Evolutionary conservation across 2,113 vertebrate species (phyloP).

Genomic region (Pseudois nayaur): DNA sequence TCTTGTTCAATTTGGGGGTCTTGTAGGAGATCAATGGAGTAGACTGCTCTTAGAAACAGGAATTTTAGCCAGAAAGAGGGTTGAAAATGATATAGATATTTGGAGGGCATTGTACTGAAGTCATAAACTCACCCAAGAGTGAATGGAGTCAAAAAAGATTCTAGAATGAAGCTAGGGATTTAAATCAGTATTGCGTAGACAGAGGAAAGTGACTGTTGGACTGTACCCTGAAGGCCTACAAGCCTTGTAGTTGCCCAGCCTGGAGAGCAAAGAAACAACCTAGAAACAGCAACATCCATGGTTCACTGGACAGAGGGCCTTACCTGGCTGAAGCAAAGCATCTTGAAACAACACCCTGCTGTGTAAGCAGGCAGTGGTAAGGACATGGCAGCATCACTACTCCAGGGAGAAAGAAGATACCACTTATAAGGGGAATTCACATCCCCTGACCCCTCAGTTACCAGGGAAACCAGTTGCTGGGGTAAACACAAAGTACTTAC

Average conservation of each 20-base stretch:
- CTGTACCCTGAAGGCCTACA: not conserved
- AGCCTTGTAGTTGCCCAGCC: not conserved
- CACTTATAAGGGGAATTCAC: not conserved
- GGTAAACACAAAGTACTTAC: not conserved
- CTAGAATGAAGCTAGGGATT: not conserved
- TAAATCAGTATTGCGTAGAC: not conserved
- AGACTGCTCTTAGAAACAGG: not conserved
- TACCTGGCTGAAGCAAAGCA: not conserved
- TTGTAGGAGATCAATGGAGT: not conserved
- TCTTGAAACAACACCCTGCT: not conserved
- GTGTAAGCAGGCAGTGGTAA: not conserved
- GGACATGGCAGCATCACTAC: not conserved
- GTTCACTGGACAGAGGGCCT: not conserved
- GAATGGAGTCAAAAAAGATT: not conserved
- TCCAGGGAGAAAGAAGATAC: not conserved
- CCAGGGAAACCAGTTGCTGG: not conserved
- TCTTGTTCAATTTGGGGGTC: not conserved
- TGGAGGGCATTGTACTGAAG: not conserved
- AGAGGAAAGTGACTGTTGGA: not conserved
- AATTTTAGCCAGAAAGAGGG: not conserved
- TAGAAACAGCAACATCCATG: not conserved
- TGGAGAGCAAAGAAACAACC: not conserved
- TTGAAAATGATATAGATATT: not conserved
- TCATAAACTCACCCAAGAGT: not conserved
- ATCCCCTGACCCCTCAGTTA: not conserved